A percentile compares a stretch with the other conserved stretches of the same genome.
phyloP scores from a whole-genome alignment of 2,113 vertebrate genomes.

The Vulpes lagopus region DNA sequence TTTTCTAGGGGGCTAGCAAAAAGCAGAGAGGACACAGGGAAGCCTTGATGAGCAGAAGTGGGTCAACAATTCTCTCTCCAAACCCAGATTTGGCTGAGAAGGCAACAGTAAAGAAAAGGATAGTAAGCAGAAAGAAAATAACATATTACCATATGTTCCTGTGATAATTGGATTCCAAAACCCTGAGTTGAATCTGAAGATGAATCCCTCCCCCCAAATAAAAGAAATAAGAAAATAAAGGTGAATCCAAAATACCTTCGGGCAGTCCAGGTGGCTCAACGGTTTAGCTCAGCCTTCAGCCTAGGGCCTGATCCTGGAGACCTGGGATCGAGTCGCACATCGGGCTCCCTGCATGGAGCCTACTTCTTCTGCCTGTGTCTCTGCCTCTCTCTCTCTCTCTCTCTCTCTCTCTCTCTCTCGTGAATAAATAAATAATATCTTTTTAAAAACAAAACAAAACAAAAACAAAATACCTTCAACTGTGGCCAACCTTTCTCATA shows the following conservation, averaged over 20 bases:
- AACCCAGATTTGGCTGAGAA: neutral
- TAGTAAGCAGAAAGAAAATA: slow-evolving; percentile 2
- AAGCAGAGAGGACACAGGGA: neutral
- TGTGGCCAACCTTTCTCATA: neutral
- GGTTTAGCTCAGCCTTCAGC: no score
- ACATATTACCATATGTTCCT: neutral
- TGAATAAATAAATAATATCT: no score
- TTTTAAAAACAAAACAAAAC: no score
- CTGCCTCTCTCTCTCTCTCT: no score
- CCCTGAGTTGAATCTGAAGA: neutral
- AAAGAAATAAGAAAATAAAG: neutral
- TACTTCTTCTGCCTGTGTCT: no score
- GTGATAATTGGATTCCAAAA: neutral
- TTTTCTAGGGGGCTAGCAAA: neutral
- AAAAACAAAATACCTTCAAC: neutral
- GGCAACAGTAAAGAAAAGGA: neutral
- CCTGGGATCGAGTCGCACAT: no score
- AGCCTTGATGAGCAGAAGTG: neutral
- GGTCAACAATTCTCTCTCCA: neutral
- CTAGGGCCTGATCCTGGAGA: no score
- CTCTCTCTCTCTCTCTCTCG: no score
- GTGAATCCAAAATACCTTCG: neutral
- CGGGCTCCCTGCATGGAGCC: no score
- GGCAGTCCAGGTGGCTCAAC: no score
- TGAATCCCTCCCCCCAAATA: neutral